Percentiles rank a stretch among this genome's conserved stretches.
Conservation (phyloP, 2,113 vertebrate genomes). For the Ancistrus triradiatus region DNA sequence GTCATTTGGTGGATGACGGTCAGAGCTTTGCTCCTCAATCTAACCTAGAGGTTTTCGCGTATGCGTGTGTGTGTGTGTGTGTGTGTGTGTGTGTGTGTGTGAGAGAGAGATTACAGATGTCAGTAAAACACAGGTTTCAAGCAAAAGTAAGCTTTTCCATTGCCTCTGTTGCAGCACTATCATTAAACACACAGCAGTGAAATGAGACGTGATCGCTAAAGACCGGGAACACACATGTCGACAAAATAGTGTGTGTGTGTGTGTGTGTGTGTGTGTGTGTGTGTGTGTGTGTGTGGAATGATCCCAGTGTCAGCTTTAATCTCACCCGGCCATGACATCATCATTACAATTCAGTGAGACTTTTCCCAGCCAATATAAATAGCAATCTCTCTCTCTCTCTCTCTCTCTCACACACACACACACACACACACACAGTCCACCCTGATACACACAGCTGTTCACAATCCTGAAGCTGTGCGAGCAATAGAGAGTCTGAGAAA, state of each 20-base stretch:
- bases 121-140: slow-evolving; percentile 31
- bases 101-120: neutral
- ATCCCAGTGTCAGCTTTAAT: slow-evolving; percentile 35
- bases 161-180: slow-evolving; percentile 27
- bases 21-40: neutral
- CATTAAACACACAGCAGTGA: slow-evolving; percentile 22
- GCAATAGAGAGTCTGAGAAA: no score
- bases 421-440: no score
- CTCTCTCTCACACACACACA: slow-evolving; percentile 3
- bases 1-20: no score
- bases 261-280: slow-evolving; percentile 15
- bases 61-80: neutral
- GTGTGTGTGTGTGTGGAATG: slow-evolving; percentile 6
- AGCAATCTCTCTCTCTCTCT: no score
- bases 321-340: slow-evolving; percentile 35
- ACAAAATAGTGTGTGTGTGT: neutral
- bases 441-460: no score
- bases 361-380: slow-evolving; percentile 43
- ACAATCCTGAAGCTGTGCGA: no score
- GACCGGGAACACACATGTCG: slow-evolving; percentile 34
- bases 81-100: neutral
- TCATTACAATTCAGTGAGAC: slow-evolving; percentile 39
- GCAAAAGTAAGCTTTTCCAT: slow-evolving; percentile 12
- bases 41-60: neutral
- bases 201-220: slow-evolving; percentile 22